phyloP scores from a whole-genome alignment of 2,113 vertebrate genomes.

The Pachyramphus minor region DNA sequence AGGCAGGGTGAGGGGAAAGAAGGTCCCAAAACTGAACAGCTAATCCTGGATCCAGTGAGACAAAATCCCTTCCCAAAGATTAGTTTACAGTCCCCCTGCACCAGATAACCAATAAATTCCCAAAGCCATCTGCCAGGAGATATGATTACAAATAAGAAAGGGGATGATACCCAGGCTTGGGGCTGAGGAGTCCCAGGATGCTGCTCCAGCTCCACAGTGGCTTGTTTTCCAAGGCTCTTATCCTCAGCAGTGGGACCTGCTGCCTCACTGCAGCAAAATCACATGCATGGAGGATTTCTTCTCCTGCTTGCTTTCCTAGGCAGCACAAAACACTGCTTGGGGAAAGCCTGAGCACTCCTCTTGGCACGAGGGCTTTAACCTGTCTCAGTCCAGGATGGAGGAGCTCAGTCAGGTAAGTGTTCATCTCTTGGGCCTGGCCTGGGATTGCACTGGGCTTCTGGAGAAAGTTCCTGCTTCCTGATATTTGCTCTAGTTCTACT shows the following conservation, averaged over 20 bases:
- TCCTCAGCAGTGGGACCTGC: not conserved
- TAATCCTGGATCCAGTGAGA: not conserved
- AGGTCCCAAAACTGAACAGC: not conserved
- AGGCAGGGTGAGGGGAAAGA: not conserved
- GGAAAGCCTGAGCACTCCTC: accelerated
- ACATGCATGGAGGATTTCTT: not conserved
- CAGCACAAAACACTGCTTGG: not conserved
- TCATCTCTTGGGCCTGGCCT: not conserved
- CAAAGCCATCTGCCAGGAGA: not conserved
- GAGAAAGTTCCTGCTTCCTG: not conserved
- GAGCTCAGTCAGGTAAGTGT: not conserved
- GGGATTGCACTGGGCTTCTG: not conserved
- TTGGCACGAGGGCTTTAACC: not conserved
- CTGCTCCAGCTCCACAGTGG: not conserved
- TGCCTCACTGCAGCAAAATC: not conserved
- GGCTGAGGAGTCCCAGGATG: not conserved
- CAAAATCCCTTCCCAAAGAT: not conserved
- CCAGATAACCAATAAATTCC: not conserved
- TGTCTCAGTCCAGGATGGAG: accelerated
- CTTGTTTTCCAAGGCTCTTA: not conserved
- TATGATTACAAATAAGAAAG: not conserved
- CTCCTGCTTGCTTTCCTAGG: not conserved
- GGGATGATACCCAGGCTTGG: not conserved
- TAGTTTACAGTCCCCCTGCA: not conserved
- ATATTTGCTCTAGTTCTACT: not conserved